Percentiles rank a stretch among this genome's conserved stretches.
Conservation (phyloP, 2,888 invertebrate species). For the Petrolisthes cinctipes region DNA sequence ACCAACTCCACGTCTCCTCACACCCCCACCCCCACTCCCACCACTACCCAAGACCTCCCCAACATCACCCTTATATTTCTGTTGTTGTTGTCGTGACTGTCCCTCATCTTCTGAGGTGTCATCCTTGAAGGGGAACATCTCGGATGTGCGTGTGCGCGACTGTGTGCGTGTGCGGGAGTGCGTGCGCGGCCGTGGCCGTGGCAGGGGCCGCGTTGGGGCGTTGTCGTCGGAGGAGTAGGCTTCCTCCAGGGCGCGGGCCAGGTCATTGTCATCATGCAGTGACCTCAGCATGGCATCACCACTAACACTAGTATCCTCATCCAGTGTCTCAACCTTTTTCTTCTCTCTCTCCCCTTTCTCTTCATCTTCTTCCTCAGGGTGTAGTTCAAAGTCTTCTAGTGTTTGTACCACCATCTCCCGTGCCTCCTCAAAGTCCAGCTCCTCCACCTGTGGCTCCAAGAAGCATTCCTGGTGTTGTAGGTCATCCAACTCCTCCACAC, state of each 20-base stretch:
- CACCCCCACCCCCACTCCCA: not conserved
- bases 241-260: slow-evolving; percentile 56
- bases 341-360: not conserved
- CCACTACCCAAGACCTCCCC: not conserved
- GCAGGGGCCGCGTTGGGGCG: slow-evolving; percentile 13
- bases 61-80: no score
- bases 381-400: slow-evolving; percentile 51
- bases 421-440: slow-evolving; percentile 42
- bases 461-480: slow-evolving; percentile 27
- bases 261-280: slow-evolving; percentile 58
- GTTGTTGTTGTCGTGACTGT: not conserved
- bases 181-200: slow-evolving; percentile 18
- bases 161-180: slow-evolving; percentile 24
- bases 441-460: slow-evolving; percentile 44
- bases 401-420: slow-evolving; percentile 44
- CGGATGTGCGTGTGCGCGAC: slow-evolving; percentile 36
- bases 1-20: slow-evolving; percentile 38
- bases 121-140: slow-evolving; percentile 61
- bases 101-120: slow-evolving; percentile 55
- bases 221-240: slow-evolving; percentile 60
- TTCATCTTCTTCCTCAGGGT: slow-evolving; percentile 41
- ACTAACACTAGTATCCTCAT: not conserved
- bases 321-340: not conserved
- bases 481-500: slow-evolving; percentile 34
- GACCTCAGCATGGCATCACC: slow-evolving; percentile 48